Evolutionary conservation across 2,113 vertebrate genomes (phyloP), one percentile per base, ranked within the genome.

Genomic region (Rostratula benghalensis): DNA sequence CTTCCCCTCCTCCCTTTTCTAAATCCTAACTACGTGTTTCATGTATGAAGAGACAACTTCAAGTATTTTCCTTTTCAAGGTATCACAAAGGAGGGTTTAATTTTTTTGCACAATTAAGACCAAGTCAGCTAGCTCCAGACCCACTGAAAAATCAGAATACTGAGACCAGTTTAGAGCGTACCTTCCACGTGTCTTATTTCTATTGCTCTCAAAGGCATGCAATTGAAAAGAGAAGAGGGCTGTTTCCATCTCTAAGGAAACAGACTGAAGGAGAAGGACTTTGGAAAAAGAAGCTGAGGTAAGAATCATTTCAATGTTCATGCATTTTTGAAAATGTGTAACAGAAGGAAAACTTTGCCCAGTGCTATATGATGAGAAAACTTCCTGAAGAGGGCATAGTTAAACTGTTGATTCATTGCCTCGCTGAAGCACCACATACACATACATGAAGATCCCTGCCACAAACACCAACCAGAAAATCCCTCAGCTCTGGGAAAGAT

Each of bases 351-450:
- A 90, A 94, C 70, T 76, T 92, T 53, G 69, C 20, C 87, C 23
- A 1, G 65, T 56, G 59, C 31, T 84, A 57, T 69, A 67, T 16
- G 37, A 76, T 60, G 61, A 90, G 43, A 57, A 95, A 96, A 95
- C 91, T 91, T 95, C 91, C 93, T 95, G 93, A 96, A 96, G 96
- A 97, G 96, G 96, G 95, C 93, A 89, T 27, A 96, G 91, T 95
- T 95, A 95, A 96, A 97, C 90, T 91, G 94, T 96, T 96, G 95
- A 95, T 84, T 93, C 87, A 94, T 89, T 92, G 92, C 70, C 71
- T 95, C 37, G 37, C 87, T 70, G 70, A 64, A 94, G 74, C 31
- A 71, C 68, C 31, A 35, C 18, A 60, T 7, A 75, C 59, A 64
- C 43, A 78, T 2, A 67, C 43, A 13, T 3, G 22, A 93, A 89